These are phyloP conservation scores for Calypte anna DNA, from an alignment of 2,113 vertebrate genomes.

Conservation along the genomic window DNA sequence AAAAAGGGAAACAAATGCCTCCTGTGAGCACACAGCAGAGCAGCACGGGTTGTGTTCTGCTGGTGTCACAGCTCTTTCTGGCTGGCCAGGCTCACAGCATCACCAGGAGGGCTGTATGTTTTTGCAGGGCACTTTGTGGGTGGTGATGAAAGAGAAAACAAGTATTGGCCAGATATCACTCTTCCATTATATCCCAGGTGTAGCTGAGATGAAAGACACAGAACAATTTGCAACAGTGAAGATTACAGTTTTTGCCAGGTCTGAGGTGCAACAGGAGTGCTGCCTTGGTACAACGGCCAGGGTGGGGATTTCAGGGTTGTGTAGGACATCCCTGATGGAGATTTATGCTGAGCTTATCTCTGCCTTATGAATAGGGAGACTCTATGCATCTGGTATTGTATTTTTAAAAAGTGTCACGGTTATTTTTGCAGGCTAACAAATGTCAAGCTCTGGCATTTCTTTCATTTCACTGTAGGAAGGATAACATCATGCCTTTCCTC, in stretches of 20 bases:
- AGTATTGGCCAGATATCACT: not conserved
- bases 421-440: not conserved
- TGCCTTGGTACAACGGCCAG: not conserved
- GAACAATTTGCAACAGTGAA: not conserved
- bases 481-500: not conserved
- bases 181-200: constrained; percentile 36
- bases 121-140: not conserved
- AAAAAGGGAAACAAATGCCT: not conserved
- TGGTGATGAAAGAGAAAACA: not conserved
- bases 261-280: not conserved
- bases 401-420: not conserved
- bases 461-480: not conserved
- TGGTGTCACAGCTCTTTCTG: not conserved
- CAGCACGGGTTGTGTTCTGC: not conserved
- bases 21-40: not conserved
- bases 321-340: not conserved
- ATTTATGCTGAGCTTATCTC: constrained; percentile 20
- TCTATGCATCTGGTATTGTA: not conserved
- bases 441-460: not conserved
- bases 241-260: not conserved
- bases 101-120: not conserved
- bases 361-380: not conserved
- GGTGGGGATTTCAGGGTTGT: not conserved
- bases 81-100: not conserved
- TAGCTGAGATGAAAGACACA: not conserved